These are phyloP conservation scores for Scaptomyza flava DNA, from an alignment of 2,888 invertebrate genomes.

Conservation along the genomic window DNA sequence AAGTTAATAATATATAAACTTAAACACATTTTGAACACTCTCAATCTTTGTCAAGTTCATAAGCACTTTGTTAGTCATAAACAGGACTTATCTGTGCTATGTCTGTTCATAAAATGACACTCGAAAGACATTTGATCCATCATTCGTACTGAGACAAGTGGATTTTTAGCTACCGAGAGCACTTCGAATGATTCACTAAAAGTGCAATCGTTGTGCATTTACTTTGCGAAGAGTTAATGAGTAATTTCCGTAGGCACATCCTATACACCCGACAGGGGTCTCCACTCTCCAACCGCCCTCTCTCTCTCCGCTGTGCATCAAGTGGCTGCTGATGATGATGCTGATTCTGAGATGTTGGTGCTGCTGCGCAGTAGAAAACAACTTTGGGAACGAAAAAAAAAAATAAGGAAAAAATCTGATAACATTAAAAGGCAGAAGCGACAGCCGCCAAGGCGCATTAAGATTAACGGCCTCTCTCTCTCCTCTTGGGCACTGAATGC, in stretches of 20 bases:
- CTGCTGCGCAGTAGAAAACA: conserved; percentile 65
- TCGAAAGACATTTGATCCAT: conserved; percentile 60
- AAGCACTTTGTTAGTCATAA: conserved; percentile 13
- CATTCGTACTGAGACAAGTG: conserved; percentile 24
- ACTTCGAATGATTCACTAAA: conserved; percentile 30
- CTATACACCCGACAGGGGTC: conserved; percentile 22
- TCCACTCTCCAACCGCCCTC: not conserved
- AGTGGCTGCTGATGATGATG: conserved; percentile 35
- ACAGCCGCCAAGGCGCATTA: conserved; percentile 77
- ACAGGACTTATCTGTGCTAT: not conserved
- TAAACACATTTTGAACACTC: conserved; percentile 22
- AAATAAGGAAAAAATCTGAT: conserved; percentile 61
- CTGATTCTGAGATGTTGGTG: conserved; percentile 7
- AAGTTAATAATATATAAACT: too few species aligned
- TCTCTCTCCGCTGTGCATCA: conserved; percentile 53
- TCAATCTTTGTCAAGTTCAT: conserved; percentile 21
- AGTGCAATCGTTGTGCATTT: conserved; percentile 33
- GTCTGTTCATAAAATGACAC: conserved; percentile 39
- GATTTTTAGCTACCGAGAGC: not conserved
- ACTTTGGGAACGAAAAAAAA: conserved; percentile 60
- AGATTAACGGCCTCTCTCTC: conserved; percentile 67
- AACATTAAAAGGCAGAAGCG: conserved; percentile 74
- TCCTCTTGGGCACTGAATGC: not conserved
- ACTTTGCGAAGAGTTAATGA: conserved; percentile 61
- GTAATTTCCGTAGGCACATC: conserved; percentile 74